A percentile compares a stretch with the other conserved stretches of the same genome.
Conservation (phyloP, 2,113 vertebrate genomes). For the Tor tambroides region DNA sequence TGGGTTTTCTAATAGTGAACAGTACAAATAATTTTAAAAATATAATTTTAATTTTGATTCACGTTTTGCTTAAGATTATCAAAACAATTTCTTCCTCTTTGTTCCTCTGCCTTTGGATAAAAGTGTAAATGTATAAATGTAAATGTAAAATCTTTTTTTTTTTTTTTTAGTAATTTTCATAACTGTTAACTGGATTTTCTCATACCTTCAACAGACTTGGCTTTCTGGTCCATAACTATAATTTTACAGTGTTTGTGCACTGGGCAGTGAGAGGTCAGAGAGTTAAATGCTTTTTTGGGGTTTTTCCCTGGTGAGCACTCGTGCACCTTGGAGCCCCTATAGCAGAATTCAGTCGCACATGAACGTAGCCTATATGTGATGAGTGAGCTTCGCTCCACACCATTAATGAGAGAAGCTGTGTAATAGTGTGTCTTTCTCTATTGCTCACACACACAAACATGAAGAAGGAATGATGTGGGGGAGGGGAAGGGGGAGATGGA, state of each 20-base stretch:
- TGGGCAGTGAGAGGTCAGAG: constrained; percentile 7
- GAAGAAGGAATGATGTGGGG: constrained; percentile 25
- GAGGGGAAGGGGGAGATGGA: constrained; percentile 9
- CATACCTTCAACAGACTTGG: neutral
- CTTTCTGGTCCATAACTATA: neutral
- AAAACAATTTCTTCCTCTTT: neutral
- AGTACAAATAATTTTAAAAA: neutral
- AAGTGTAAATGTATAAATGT: no score
- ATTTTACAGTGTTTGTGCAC: neutral
- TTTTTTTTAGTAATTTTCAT: neutral
- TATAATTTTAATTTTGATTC: neutral
- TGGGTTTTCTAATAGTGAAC: neutral
- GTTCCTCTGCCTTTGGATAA: neutral
- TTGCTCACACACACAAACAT: neutral
- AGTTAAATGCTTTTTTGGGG: constrained; percentile 18
- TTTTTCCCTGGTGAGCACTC: neutral
- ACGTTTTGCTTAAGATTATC: neutral
- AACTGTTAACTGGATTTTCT: neutral
- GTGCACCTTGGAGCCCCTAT: neutral
- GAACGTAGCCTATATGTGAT: constrained; percentile 24
- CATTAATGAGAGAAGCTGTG: constrained; percentile 39
- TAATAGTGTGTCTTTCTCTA: constrained; percentile 6
- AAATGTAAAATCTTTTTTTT: neutral
- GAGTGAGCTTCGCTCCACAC: constrained; percentile 37
- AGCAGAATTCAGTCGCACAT: neutral